These are phyloP conservation scores for Chironomus striatipennis DNA, from an alignment of 1,140 invertebrate species.

Conservation along the genomic window DNA sequence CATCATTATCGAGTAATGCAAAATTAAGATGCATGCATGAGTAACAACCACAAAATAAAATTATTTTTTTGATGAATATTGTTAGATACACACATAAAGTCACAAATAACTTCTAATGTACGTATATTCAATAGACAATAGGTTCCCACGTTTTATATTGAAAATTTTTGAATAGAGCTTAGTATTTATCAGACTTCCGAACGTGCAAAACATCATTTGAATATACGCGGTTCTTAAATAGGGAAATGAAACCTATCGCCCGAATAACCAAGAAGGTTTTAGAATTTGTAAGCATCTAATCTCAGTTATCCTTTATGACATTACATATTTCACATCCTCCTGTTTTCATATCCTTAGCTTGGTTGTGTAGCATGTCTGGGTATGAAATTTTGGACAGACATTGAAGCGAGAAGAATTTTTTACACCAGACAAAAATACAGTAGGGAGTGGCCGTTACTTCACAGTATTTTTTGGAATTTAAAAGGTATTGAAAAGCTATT, in stretches of 20 bases:
- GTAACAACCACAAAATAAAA: too few relatives aligned
- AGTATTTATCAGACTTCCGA: background rate
- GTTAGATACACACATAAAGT: too few relatives aligned
- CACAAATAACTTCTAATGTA: background rate
- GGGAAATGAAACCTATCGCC: background rate
- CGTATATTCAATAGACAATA: background rate
- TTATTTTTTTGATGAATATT: too few relatives aligned
- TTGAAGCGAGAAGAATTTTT: slow-evolving; percentile 25
- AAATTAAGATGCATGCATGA: too few relatives aligned
- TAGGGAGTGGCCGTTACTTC: slow-evolving; percentile 26
- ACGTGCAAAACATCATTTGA: too few relatives aligned
- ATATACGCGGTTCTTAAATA: too few relatives aligned
- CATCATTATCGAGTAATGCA: too few relatives aligned
- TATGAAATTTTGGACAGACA: slow-evolving; percentile 25
- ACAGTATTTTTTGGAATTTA: slow-evolving; percentile 26
- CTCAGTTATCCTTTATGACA: background rate
- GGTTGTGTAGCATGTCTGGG: slow-evolving; percentile 26
- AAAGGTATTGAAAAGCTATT: slow-evolving; percentile 6
- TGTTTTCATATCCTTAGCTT: slow-evolving; percentile 19
- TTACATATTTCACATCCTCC: background rate
- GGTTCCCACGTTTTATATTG: background rate
- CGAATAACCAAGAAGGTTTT: background rate
- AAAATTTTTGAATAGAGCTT: slow-evolving; percentile 9
- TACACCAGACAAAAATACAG: slow-evolving; percentile 26
- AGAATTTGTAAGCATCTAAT: slow-evolving; percentile 10